Evolutionary conservation across 2,888 invertebrate genomes (phyloP).

Genomic region (Drosophila atripex): DNA sequence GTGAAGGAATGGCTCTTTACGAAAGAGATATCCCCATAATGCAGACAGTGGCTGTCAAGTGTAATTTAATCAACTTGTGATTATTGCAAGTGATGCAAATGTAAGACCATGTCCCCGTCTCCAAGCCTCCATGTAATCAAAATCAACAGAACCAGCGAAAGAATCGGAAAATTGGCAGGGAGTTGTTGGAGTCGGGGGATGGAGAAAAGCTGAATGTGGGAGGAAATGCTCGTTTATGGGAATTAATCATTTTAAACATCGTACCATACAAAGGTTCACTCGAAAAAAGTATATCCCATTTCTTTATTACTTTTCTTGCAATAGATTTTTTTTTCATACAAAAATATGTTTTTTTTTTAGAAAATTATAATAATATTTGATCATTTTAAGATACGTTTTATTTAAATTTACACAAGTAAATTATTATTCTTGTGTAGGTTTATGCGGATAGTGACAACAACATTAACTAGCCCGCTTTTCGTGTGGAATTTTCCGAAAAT

Average conservation of each 20-base stretch:
- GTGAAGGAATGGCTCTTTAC: conserved; percentile 25
- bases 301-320: background rate
- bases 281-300: background rate
- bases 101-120: conserved; percentile 16
- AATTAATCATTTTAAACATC: conserved; percentile 63
- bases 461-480: conserved; percentile 15
- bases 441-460: conserved; percentile 1
- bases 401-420: too few species aligned
- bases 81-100: conserved; percentile 55
- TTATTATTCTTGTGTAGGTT: too few species aligned
- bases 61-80: conserved; percentile 71
- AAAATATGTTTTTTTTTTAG: background rate
- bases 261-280: conserved; percentile 52
- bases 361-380: too few species aligned
- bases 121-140: conserved; percentile 19
- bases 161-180: conserved; percentile 51
- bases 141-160: conserved; percentile 21
- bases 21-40: conserved; percentile 11
- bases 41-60: conserved; percentile 40
- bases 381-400: too few species aligned
- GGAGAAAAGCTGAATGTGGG: background rate
- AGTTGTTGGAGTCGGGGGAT: conserved; percentile 18
- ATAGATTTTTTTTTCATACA: background rate
- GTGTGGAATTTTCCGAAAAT: conserved; percentile 35
- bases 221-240: conserved; percentile 65